phyloP scores from a whole-genome alignment of 2,113 vertebrate genomes.

The Acanthochromis polyacanthus region DNA sequence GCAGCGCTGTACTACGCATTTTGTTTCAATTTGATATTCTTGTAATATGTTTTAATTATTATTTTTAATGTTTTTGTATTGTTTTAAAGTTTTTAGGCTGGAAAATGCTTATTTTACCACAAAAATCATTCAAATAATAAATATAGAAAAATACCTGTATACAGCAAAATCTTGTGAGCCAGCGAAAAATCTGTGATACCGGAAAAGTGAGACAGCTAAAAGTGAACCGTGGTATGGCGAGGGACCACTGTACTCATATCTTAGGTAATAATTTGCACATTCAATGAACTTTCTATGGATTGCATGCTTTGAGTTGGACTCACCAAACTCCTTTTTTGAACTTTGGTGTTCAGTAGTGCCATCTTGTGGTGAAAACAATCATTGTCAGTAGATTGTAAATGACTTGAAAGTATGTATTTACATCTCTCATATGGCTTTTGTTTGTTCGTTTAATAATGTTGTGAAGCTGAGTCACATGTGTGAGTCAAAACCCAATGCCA shows the following conservation, averaged over 20 bases:
- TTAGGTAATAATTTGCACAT: slow-evolving; percentile 40
- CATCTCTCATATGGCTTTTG: background rate
- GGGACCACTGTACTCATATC: slow-evolving; percentile 6
- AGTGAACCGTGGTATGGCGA: too few relatives aligned
- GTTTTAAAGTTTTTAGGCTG: too few relatives aligned
- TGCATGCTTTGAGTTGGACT: slow-evolving; percentile 29
- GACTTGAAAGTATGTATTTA: slow-evolving; percentile 10
- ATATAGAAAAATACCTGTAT: too few relatives aligned
- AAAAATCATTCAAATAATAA: too few relatives aligned
- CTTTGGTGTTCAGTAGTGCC: slow-evolving; percentile 15
- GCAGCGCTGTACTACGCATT: too few relatives aligned
- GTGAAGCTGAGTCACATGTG: background rate
- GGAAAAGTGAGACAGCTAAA: too few relatives aligned
- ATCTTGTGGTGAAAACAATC: slow-evolving; percentile 16
- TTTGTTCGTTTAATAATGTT: slow-evolving; percentile 2
- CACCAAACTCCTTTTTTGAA: background rate
- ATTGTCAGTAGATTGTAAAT: background rate
- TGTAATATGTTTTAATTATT: too few relatives aligned
- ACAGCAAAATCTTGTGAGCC: too few relatives aligned
- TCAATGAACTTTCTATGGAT: slow-evolving; percentile 10
- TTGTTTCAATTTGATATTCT: too few relatives aligned
- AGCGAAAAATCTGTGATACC: too few relatives aligned
- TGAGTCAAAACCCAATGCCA: slow-evolving; percentile 1
- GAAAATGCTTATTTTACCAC: too few relatives aligned
- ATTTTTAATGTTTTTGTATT: too few relatives aligned